Conservation (phyloP, 2,888 invertebrate genomes). For the Ametastegia equiseti region DNA sequence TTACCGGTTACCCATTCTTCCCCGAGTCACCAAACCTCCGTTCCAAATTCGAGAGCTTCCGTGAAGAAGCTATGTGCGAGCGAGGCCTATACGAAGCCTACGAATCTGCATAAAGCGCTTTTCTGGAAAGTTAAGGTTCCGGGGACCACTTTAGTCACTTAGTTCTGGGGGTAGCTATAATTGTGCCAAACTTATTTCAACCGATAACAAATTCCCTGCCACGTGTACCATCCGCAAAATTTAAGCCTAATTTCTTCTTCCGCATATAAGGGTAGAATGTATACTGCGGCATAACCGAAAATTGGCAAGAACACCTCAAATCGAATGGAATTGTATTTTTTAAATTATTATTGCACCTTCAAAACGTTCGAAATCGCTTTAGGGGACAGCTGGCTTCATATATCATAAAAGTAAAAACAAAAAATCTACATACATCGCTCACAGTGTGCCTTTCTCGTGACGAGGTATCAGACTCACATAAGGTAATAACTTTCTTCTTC, state of each 20-base stretch:
- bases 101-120: conserved; percentile 63
- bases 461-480: neutral
- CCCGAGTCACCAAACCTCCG: conserved; percentile 57
- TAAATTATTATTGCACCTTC: neutral
- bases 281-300: neutral
- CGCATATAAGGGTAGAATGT: neutral
- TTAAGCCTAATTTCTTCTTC: neutral
- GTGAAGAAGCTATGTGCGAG: too few species aligned
- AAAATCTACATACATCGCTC: neutral
- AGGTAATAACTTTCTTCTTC: neutral
- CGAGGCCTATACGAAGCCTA: conserved; percentile 55
- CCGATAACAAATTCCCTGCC: neutral
- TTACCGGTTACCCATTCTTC: conserved; percentile 74
- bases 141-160: conserved; percentile 30
- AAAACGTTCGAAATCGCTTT: conserved; percentile 54
- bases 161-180: conserved; percentile 4
- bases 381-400: conserved; percentile 64
- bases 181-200: conserved; percentile 5
- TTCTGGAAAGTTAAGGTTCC: neutral
- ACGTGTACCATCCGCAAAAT: neutral
- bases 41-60: conserved; percentile 66
- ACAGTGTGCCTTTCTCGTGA: neutral
- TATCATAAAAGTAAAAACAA: conserved; percentile 63
- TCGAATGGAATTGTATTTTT: conserved; percentile 24
- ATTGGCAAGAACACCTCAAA: conserved; percentile 21